These are phyloP conservation scores for Drosophila bocqueti DNA, from an alignment of 1,140 invertebrate species.

Conservation along the genomic window DNA sequence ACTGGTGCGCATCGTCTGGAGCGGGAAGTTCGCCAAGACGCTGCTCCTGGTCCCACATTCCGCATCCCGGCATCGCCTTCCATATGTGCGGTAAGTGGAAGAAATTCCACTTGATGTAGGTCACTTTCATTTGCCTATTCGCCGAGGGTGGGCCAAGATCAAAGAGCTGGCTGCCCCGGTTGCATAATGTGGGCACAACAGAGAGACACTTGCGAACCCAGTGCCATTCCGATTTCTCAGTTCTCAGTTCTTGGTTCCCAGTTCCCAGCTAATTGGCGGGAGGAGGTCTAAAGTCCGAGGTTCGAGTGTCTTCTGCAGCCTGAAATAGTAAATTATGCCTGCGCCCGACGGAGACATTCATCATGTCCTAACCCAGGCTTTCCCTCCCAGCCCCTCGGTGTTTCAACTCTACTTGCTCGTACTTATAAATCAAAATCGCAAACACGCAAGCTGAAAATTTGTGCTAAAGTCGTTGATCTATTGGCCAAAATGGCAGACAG, in stretches of 20 bases:
- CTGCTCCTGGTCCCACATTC: slow-evolving; percentile 37
- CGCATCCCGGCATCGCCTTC: slow-evolving; percentile 38
- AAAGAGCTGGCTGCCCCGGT: slow-evolving; percentile 60
- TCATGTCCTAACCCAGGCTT: slow-evolving; percentile 45
- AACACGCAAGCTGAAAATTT: slow-evolving; percentile 68
- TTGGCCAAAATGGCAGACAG: slow-evolving; percentile 55
- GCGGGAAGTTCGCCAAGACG: slow-evolving; percentile 36
- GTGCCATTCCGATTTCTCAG: slow-evolving; percentile 10
- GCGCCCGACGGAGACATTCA: slow-evolving; percentile 72
- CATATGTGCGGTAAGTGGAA: slow-evolving; percentile 55
- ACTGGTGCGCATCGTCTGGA: slow-evolving; percentile 54
- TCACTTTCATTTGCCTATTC: slow-evolving; percentile 74
- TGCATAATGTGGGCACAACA: slow-evolving; percentile 82
- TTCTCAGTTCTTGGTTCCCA: slow-evolving; percentile 20
- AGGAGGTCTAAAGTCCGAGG: slow-evolving; percentile 23
- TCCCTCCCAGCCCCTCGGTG: slow-evolving; percentile 40
- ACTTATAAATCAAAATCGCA: slow-evolving; percentile 79
- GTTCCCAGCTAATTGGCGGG: slow-evolving; percentile 42
- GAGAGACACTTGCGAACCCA: slow-evolving; percentile 36
- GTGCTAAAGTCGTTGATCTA: slow-evolving; percentile 69
- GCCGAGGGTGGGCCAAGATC: slow-evolving; percentile 70
- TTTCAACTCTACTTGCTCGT: slow-evolving; percentile 66
- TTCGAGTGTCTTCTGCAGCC: slow-evolving; percentile 42
- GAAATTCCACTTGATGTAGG: slow-evolving; percentile 80
- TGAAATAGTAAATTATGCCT: slow-evolving; percentile 59